Base-by-base conservation (phyloP, 2,113 vertebrate species). In the Odocoileus virginianus region DNA sequence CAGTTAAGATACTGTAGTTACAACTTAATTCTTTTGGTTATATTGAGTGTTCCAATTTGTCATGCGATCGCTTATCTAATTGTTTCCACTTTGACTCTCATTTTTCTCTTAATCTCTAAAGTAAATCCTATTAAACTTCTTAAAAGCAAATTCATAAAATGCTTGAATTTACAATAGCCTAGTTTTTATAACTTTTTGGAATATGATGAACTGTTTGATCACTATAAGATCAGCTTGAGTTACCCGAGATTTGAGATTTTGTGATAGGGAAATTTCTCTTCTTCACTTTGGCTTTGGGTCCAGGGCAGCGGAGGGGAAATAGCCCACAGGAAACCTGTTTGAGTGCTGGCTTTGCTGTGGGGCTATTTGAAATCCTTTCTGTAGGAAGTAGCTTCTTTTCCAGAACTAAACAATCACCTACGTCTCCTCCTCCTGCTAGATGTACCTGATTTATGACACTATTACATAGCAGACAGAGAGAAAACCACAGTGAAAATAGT, bases 321-420 rank as follows among this genome's bases (percentile, higher is more conserved):
- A 50, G 87, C 97, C 96, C 94, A 98, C 97, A 97, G 98, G 98
- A 98, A 97, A 97, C 83, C 97, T 95, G 97, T 97, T 71, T 93
- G 98, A 97, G 83, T 98, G 94, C 82, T 98, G 95, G 91, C 97
- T 98, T 96, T 98, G 97, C 93, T 90, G 71, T 78, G 4, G 89
- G 93, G 81, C 96, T 87, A 81, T 98, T 91, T 94, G 96, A 98
- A 97, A 96, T 95, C 71, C 91, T 97, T 98, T 94, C 97, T 95
- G 85, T 92, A 95, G 98, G 98, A 98, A 98, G 98, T 93, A 97
- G 96, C 33, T 0, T 97, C 98, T 98, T 97, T 97, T 97, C 97
- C 92, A 97, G 47, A 97, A 89, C 45, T 85, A 60, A 95, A 97
- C 78, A 96, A 47, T 5, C 3, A 76, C 92, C 71, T 50, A 84